Percentiles rank a stretch among this genome's conserved stretches.
Conservation (phyloP, 1,140 invertebrate genomes). For the Zaprionus taronus region DNA sequence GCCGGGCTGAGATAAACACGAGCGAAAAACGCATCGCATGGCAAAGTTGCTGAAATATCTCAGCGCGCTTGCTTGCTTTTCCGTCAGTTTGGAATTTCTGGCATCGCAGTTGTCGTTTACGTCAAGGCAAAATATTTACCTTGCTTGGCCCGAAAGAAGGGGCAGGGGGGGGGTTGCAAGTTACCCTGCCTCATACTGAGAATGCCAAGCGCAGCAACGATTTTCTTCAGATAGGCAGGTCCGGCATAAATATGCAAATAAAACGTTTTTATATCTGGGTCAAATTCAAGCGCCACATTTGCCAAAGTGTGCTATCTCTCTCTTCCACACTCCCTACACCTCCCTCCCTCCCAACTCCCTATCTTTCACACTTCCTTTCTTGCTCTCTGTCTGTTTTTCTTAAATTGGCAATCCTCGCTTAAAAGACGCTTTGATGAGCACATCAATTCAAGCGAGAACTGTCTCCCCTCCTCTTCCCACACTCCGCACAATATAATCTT, state of each 20-base stretch:
- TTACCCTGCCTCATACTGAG: too few relatives aligned
- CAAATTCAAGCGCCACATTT: conserved; percentile 28
- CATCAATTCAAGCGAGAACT: conserved; percentile 43
- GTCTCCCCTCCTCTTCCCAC: background rate
- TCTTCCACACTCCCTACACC: background rate
- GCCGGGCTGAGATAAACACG: conserved; percentile 8
- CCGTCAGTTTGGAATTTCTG: conserved; percentile 79
- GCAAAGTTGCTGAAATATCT: conserved; percentile 73
- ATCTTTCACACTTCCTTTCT: background rate
- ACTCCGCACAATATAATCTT: conserved; percentile 25
- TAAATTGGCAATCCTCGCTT: conserved; percentile 3
- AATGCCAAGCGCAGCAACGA: conserved; percentile 15
- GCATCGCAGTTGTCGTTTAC: conserved; percentile 64
- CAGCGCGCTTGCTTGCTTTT: conserved; percentile 59
- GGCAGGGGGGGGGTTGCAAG: background rate
- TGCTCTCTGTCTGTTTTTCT: background rate
- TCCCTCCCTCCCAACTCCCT: too few relatives aligned
- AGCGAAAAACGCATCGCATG: conserved; percentile 26
- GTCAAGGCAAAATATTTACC: conserved; percentile 68
- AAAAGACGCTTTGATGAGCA: conserved; percentile 16
- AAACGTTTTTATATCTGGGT: conserved; percentile 48
- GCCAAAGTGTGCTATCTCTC: conserved; percentile 18
- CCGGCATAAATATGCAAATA: conserved; percentile 71
- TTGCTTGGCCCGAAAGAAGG: background rate
- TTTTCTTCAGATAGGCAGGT: conserved; percentile 38